Evolutionary conservation across 1,140 invertebrate species (phyloP), one percentile per base, ranked within the genome.

Genomic region (Frieseomelitta varia): DNA sequence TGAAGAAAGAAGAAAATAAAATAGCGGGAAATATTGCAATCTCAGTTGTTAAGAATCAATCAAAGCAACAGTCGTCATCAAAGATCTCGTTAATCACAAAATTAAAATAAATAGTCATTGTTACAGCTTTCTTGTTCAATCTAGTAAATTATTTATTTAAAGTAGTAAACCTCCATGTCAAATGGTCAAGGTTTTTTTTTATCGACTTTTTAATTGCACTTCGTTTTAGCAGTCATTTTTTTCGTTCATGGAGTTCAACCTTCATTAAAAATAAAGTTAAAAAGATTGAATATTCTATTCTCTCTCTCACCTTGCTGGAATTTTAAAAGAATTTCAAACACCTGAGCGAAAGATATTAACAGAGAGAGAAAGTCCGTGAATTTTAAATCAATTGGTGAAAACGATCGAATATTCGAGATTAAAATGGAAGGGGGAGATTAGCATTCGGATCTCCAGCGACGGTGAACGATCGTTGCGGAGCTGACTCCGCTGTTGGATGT

Each of bases 401-500:
- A 27, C 15, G 15, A n/a, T 17, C 30, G 27, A 65, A 65, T 30
- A 65, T 2, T 65, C n/a, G 61, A 6, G 15, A 27, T 65, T 27
- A n/a, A n/a, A 17, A 30, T 1, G 84, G 81, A 69, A 34, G 81
- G 76, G 76, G 47, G 79, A 81, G 85, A 79, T 78, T 84, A 34
- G 58, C 47, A 21, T 77, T 61, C 65, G 51, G 53, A 30, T 51
- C 58, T 53, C 55, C 39, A 58, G 80, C 68, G 77, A 73, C 77
- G 34, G 47, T 69, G 83, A 47, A 55, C n/a, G 55, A 81, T 78
- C 85, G 87, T 81, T 81, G 90, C 81, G 53, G 34, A 15, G 63
- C 78, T 85, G 89, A 85, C 84, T 81, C 30, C 79, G 87, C 87
- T 17, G 79, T 79, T 89, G 90, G 87, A 92, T 94, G 93, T 94